Conservation (phyloP, 1,140 invertebrate species). For the Cherax destructor region DNA sequence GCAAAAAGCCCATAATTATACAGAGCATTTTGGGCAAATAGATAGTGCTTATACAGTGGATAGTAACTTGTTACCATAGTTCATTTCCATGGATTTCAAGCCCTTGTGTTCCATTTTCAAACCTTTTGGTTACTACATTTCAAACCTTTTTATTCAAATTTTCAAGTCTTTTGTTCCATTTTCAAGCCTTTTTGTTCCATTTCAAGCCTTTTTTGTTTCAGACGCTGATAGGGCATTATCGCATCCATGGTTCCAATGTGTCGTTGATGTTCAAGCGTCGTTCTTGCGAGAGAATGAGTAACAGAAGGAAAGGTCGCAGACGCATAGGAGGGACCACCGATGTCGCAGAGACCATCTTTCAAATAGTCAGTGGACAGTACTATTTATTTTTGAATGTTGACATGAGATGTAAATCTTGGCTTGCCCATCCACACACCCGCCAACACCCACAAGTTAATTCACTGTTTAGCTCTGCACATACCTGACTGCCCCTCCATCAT, state of each 20-base stretch:
- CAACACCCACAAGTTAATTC: not conserved
- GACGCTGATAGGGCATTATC: slow-evolving; percentile 44
- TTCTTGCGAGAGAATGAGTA: slow-evolving; percentile 31
- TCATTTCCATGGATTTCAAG: too few species aligned
- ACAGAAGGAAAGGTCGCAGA: slow-evolving; percentile 51
- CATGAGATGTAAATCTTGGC: not conserved
- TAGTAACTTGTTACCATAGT: too few species aligned
- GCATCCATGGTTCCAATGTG: slow-evolving; percentile 34
- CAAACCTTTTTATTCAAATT: too few species aligned
- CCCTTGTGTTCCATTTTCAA: too few species aligned
- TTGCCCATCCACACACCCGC: not conserved
- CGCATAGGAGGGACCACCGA: slow-evolving; percentile 50
- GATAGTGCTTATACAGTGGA: too few species aligned
- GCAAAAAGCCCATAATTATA: too few species aligned
- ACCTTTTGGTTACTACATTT: too few species aligned
- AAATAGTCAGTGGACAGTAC: slow-evolving; percentile 39
- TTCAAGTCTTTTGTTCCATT: too few species aligned
- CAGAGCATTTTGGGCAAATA: too few species aligned
- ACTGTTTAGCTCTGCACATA: not conserved
- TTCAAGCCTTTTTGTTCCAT: too few species aligned
- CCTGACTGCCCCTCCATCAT: not conserved
- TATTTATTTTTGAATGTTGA: not conserved
- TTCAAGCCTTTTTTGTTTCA: not conserved
- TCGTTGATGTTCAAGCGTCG: slow-evolving; percentile 36
- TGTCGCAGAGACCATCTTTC: slow-evolving; percentile 58